Evolutionary conservation across 2,888 invertebrate species (phyloP).

Genomic region (Polylopha cassiicola): DNA sequence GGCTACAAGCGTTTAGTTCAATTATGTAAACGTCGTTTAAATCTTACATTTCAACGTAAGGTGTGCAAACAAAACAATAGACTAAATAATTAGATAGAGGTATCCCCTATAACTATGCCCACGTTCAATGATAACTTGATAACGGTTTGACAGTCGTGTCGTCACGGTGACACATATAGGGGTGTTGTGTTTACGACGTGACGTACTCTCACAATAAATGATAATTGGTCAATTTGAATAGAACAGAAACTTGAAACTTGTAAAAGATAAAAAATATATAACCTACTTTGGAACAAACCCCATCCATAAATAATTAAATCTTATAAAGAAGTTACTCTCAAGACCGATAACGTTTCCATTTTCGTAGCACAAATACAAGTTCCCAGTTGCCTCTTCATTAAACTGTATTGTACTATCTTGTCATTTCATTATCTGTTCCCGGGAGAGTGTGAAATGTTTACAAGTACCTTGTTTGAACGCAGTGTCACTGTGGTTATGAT

Average conservation of each 20-base stretch:
- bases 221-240: too few species aligned
- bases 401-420: not conserved
- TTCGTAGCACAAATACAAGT: too few species aligned
- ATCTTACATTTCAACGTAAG: constrained; percentile 6
- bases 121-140: constrained; percentile 20
- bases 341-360: too few species aligned
- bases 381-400: too few species aligned
- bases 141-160: constrained; percentile 14
- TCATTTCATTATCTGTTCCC: not conserved
- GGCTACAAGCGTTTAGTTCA: not conserved
- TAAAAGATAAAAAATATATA: too few species aligned
- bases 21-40: constrained; percentile 4
- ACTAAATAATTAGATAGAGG: constrained; percentile 18
- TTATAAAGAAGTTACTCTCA: too few species aligned
- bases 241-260: too few species aligned
- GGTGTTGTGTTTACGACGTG: constrained; percentile 9
- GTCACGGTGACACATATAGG: constrained; percentile 14
- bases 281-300: too few species aligned
- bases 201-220: constrained; percentile 3
- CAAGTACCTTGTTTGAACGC: constrained; percentile 22
- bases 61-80: constrained; percentile 8
- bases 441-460: constrained; percentile 12
- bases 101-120: constrained; percentile 13
- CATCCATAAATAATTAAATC: too few species aligned
- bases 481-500: constrained; percentile 54